Conservation (phyloP, 1,140 invertebrate species). For the Bombus breviceps region DNA sequence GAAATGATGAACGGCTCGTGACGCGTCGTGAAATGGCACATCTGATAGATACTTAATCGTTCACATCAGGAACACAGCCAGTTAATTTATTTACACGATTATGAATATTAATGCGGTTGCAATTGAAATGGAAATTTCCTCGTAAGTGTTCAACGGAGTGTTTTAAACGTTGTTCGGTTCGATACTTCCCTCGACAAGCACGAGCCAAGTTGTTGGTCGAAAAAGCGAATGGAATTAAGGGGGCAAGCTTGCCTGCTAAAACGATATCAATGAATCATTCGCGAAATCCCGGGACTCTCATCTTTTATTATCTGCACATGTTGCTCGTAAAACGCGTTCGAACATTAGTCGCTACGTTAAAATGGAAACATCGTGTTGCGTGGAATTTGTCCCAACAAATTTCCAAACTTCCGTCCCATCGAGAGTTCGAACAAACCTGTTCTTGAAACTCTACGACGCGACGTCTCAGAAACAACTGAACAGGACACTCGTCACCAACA, state of each 20-base stretch:
- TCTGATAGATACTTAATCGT: neutral
- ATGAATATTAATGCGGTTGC: conserved; percentile 20
- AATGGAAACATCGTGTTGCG: neutral
- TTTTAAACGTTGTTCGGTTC: conserved; percentile 2
- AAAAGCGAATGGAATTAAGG: conserved; percentile 3
- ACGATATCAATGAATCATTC: neutral
- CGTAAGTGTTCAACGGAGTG: neutral
- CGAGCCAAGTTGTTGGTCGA: neutral
- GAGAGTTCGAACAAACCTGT: neutral
- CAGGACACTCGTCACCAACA: neutral
- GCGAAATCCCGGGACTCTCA: neutral
- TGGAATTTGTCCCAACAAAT: neutral
- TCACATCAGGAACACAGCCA: neutral
- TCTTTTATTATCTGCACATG: neutral
- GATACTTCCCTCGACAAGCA: too few relatives aligned
- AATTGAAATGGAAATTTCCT: conserved; percentile 25
- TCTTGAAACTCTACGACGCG: neutral
- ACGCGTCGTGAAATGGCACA: neutral
- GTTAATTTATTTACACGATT: conserved; percentile 26
- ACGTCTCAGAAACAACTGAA: neutral
- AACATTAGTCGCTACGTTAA: neutral
- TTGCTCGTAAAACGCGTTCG: neutral
- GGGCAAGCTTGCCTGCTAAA: neutral
- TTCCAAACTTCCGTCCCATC: neutral
- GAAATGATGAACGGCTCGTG: neutral